Evolutionary conservation across 2,888 invertebrate genomes (phyloP), one percentile per base, ranked within the genome.

Genomic region (Galeopsomyia nigrocyanea): DNA sequence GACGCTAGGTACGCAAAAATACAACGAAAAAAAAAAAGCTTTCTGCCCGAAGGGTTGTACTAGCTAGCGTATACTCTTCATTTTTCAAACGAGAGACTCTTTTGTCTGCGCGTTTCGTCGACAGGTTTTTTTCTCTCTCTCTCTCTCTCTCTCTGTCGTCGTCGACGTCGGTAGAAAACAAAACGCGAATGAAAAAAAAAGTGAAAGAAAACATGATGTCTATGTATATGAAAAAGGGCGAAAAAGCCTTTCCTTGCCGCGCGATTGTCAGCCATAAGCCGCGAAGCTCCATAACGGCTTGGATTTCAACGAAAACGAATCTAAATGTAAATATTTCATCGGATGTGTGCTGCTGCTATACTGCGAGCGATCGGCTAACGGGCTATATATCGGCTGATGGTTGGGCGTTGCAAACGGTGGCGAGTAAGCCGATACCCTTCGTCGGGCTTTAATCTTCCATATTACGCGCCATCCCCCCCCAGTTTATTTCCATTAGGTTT

Each of bases 241-340:
- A 64, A 64, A 64, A 16, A 26, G 58, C 31, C 58, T 47, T 39
- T n/a, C 63, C 31, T 31, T 22, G 39, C 39, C 17, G 53, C 26
- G 26, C 57, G 60, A 39, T 56, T 56, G 75, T 78, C 73, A 39
- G 75, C 75, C 61, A 76, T 78, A 74, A 77, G 76, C 75, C 66
- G 71, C 71, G 63, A n/a, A 70, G 74, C 67, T 56, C 17, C 14
- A 76, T 77, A 77, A 77, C 76, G 76, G 77, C 57, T 78, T 74
- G 77, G 76, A 76, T 76, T 79, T 78, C 75, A 75, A 72, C 74
- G 69, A 76, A n/a, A 79, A 78, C 79, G 78, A 78, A 78, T 79
- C 76, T 79, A 78, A 78, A 79, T 79, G 79, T 79, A 78, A 79
- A 79, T 79, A 78, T 79, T 79, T 78, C 74, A 78, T 76, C 77